A percentile compares a stretch with the other conserved stretches of the same genome.
phyloP scores from a whole-genome alignment of 2,113 vertebrate species.

The Danionella cerebrum region DNA sequence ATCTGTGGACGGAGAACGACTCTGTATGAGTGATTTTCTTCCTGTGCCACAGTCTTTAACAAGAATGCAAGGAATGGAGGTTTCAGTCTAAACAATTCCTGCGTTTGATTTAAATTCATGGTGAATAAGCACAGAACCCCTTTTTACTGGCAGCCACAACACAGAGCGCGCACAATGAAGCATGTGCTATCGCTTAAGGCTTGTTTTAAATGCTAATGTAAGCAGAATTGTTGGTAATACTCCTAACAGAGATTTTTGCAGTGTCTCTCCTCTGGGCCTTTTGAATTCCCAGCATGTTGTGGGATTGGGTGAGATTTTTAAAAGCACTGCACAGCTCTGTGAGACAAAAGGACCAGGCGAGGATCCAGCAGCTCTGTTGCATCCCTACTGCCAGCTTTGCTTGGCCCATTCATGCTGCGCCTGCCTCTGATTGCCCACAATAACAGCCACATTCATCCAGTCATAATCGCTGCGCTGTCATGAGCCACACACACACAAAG shows the following conservation, averaged over 20 bases:
- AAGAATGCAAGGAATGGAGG: background rate
- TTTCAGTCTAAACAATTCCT: background rate
- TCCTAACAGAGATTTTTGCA: slow-evolving; percentile 9
- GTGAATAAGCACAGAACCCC: background rate
- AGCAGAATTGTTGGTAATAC: slow-evolving; percentile 9
- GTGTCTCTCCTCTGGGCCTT: slow-evolving; percentile 1
- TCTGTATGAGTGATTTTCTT: background rate
- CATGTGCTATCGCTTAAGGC: background rate
- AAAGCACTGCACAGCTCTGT: background rate
- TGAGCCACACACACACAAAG: slow-evolving; percentile 49
- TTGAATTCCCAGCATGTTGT: slow-evolving; percentile 23
- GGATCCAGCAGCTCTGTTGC: slow-evolving; percentile 35
- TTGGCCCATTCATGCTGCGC: slow-evolving; percentile 44
- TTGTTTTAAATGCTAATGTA: slow-evolving; percentile 24
- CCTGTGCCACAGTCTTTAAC: background rate
- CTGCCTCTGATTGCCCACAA: slow-evolving; percentile 45
- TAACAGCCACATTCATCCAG: slow-evolving; percentile 47
- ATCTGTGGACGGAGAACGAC: slow-evolving; percentile 29
- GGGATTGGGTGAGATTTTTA: slow-evolving; percentile 13
- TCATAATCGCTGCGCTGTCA: slow-evolving; percentile 51
- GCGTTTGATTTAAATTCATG: background rate
- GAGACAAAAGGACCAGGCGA: slow-evolving; percentile 34
- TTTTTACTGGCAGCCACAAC: slow-evolving; percentile 9
- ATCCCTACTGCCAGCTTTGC: slow-evolving; percentile 42
- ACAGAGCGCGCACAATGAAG: background rate